A percentile compares a stretch with the other conserved stretches of the same genome.
Evolutionary conservation across 2,888 invertebrate species (phyloP).

Genomic region (Volucella inflata): DNA sequence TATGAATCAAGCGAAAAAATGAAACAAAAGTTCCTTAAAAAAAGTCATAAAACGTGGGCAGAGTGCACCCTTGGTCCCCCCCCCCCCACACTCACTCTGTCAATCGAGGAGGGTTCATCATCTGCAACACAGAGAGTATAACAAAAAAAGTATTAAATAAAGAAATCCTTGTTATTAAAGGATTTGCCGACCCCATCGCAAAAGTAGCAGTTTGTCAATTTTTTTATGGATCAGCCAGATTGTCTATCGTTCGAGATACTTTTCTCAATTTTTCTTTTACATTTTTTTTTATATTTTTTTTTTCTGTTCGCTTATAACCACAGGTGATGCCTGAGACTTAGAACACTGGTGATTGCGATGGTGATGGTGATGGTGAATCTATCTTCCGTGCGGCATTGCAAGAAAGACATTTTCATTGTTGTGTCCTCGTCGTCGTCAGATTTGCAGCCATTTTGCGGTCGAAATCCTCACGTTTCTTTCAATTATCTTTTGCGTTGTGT

Average conservation of each 20-base stretch:
- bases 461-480: slow-evolving; percentile 75
- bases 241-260: slow-evolving; percentile 71
- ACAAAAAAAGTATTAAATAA: slow-evolving; percentile 53
- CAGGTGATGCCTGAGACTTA: slow-evolving; percentile 59
- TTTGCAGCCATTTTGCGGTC: slow-evolving; percentile 76
- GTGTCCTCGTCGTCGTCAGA: slow-evolving; percentile 75
- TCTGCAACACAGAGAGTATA: slow-evolving; percentile 25
- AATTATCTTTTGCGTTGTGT: slow-evolving; percentile 71
- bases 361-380: slow-evolving; percentile 44
- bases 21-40: slow-evolving; percentile 21
- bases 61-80: slow-evolving; percentile 4
- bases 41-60: slow-evolving; percentile 48
- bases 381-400: slow-evolving; percentile 23
- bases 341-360: slow-evolving; percentile 15
- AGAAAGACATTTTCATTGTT: slow-evolving; percentile 67
- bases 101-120: slow-evolving; percentile 36
- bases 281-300: slow-evolving; percentile 21
- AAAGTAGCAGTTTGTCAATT: slow-evolving; percentile 75
- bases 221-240: slow-evolving; percentile 75
- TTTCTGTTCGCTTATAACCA: slow-evolving; percentile 34
- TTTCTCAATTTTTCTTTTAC: slow-evolving; percentile 6
- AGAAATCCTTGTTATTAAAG: slow-evolving; percentile 72
- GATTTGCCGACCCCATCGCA: slow-evolving; percentile 74
- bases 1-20: slow-evolving; percentile 18
- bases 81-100: slow-evolving; percentile 10